Base-by-base conservation (phyloP, 2,113 vertebrate genomes). In the Serinus canaria region DNA sequence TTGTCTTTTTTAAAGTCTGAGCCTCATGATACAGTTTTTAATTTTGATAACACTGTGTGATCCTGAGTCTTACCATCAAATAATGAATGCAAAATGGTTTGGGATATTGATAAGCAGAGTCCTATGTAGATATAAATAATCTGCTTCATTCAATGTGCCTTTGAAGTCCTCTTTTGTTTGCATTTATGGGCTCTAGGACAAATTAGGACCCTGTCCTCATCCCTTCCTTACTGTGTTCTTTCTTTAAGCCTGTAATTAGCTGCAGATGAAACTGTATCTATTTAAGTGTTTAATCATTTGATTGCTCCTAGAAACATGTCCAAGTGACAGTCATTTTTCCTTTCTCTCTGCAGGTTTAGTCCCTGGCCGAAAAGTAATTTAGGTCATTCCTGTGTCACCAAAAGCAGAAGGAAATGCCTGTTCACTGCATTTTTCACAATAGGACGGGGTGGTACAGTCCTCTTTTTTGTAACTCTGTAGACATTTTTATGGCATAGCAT, bases 241-340 rank as follows among this genome's bases (percentile, higher is more conserved):
- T 68, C n/a, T 92, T 64, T 64, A 58, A 84, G 20, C 14, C 15
- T 84, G 53, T 64, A 92, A 94, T 96, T 93, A 94, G 15, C n/a
- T 84, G 44, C 73, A 89, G 81, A 76, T 82, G 69, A 87, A 84
- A 72, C 69, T 76, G 56, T 44, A 84, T 76, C 66, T 92, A 56
- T 94, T 81, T 87, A 92, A 76, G 56, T 63, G 52, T 87, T 87
- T 93, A 86, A 93, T 44, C 52, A 88, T 75, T 74, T 87, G 69
- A 90, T 83, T 82, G 27, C 72, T 83, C 24, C 75, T 80, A 55
- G 78, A 95, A 93, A 83, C 12, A 22, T n/a, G 20, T 62, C 39
- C 87, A 75, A 94, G 95, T 92, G 70, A 84, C 49, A 43, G 49
- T 47, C 60, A 84, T 87, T 86, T 87, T 90, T 39, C 59, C 41